Base-by-base conservation (phyloP, 2,113 vertebrate genomes). In the Columbina picui region DNA sequence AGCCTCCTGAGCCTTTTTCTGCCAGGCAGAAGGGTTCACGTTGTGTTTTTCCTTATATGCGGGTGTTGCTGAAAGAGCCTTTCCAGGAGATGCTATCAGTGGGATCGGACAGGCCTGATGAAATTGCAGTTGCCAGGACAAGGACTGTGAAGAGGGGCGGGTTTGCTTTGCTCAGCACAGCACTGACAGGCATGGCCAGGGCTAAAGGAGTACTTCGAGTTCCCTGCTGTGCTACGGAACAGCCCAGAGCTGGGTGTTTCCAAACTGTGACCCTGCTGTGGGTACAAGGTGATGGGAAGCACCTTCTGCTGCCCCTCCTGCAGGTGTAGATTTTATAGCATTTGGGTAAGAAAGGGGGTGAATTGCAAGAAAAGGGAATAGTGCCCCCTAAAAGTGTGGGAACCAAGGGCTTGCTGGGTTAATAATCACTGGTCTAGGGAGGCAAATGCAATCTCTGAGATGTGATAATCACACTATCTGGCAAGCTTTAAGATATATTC, bases 121-220 rank as follows among this genome's bases (percentile, higher is more conserved):
- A 15, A 76, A 49, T 23, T 0, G 1, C 0, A 4, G 25, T 23
- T 3, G 2, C 53, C 36, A 43, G 65, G 52, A 71, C 0, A 6
- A 34, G 68, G 39, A 19, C 55, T 20, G 12, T 41, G 47, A 36
- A 49, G 55, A 3, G 2, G 21, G 7, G 7, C 6, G 5, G 45
- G 10, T 23, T 47, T 55, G n/a, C 39, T 63, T 32, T 21, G n/a
- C 61, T 64, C 18, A 0, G 15, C 8, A 2, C 19, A 34, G 75
- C 76, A 9, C 55, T 27, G 61, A 19, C n/a, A 29, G n/a, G 47
- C 8, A 0, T 47, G 67, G 30, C 45, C 29, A 22, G 65, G 65
- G 43, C 36, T 59, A 1, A 14, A 50, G 67, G n/a, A 50, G n/a
- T 45, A 36, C 11, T 49, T 49, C 34, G 18, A 50, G 45, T 17